phyloP scores from a whole-genome alignment of 2,797 vertebrate genomes.

The Potorous gilbertii region DNA sequence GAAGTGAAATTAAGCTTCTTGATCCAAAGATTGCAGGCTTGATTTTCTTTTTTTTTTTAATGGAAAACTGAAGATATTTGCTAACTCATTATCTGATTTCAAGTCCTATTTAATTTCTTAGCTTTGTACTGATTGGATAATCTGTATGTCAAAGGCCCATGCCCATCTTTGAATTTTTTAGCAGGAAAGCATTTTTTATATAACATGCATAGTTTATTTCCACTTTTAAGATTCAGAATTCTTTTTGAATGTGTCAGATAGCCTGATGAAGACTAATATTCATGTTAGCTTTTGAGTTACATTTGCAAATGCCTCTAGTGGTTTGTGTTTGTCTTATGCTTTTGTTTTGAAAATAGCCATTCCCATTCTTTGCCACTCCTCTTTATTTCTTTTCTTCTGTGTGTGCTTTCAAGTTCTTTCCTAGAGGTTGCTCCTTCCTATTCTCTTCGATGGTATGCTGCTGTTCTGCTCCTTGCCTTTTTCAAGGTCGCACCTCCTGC shows the following conservation, averaged over 20 bases:
- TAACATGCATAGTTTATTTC: neutral
- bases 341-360: neutral
- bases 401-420: neutral
- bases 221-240: neutral
- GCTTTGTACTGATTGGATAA: neutral
- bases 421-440: neutral
- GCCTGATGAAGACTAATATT: neutral
- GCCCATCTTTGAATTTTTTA: neutral
- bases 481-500: conserved; percentile 31
- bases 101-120: neutral
- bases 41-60: neutral
- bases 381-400: neutral
- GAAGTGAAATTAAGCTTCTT: neutral
- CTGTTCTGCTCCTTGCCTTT: conserved; percentile 1
- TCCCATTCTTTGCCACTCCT: neutral
- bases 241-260: neutral
- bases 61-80: neutral
- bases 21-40: neutral
- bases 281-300: conserved; percentile 10
- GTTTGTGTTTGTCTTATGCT: neutral
- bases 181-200: neutral
- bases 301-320: conserved; percentile 27
- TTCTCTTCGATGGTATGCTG: neutral
- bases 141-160: neutral
- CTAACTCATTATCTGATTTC: neutral